These are phyloP conservation scores for Drosophila engyochracea DNA, from an alignment of 2,888 invertebrate species.

Conservation along the genomic window DNA sequence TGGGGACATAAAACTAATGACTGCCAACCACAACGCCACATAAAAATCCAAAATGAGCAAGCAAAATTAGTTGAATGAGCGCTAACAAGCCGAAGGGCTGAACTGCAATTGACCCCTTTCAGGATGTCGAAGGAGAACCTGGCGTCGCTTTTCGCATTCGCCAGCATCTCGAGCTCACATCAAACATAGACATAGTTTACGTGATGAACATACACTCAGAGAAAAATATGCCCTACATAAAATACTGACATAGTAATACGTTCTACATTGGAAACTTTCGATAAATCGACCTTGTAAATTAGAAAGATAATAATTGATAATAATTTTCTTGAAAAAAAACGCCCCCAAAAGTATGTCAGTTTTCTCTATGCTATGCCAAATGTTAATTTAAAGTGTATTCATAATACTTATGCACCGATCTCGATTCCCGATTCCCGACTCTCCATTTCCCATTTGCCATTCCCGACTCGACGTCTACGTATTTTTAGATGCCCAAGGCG, in stretches of 20 bases:
- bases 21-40: slow-evolving; percentile 49
- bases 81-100: slow-evolving; percentile 53
- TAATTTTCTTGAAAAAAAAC: background rate
- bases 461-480: slow-evolving; percentile 36
- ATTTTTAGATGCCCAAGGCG: slow-evolving; percentile 77
- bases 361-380: background rate
- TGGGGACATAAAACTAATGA: slow-evolving; percentile 72
- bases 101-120: slow-evolving; percentile 67
- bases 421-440: slow-evolving; percentile 17
- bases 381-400: slow-evolving; percentile 29
- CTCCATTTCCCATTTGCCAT: slow-evolving; percentile 10
- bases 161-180: background rate
- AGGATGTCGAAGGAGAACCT: slow-evolving; percentile 58
- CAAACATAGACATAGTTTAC: slow-evolving; percentile 22
- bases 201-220: slow-evolving; percentile 16
- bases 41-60: slow-evolving; percentile 43
- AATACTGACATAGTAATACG: background rate
- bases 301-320: background rate
- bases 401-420: slow-evolving; percentile 39
- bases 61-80: slow-evolving; percentile 15
- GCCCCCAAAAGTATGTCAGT: background rate
- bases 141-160: slow-evolving; percentile 43
- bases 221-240: background rate
- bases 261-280: background rate
- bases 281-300: background rate